A percentile compares a stretch with the other conserved stretches of the same genome.
Conservation (phyloP, 2,113 vertebrate species). For the Perca schrenkii region DNA sequence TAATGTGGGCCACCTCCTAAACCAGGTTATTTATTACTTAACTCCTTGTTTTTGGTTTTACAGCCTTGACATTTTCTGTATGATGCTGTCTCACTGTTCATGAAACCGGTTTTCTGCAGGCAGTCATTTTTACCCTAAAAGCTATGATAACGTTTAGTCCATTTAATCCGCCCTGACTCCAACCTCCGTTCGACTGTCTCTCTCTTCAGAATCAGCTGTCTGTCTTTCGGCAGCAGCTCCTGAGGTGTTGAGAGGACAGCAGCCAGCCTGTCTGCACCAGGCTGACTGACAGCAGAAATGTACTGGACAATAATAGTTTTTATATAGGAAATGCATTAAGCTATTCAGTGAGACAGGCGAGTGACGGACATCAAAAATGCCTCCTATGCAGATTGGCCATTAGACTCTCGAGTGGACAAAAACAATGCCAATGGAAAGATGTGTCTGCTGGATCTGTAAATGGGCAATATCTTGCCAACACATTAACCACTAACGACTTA, state of each 20-base stretch:
- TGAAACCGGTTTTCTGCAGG: not conserved
- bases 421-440: not conserved
- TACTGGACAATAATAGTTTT: not conserved
- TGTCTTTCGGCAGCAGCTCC: constrained; percentile 11
- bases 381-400: not conserved
- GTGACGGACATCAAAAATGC: not conserved
- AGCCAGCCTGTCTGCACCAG: not conserved
- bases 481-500: not conserved
- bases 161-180: not conserved
- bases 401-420: not conserved
- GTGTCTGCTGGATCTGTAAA: not conserved
- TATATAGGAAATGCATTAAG: not conserved
- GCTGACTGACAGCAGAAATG: not conserved
- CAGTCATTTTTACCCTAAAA: not conserved
- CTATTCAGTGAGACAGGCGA: not conserved
- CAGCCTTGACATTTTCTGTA: not conserved
- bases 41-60: not conserved
- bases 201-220: not conserved
- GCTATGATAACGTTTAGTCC: not conserved
- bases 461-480: not conserved
- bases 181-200: not conserved
- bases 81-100: not conserved
- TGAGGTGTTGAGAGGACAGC: not conserved
- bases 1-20: no score
- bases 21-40: no score